Percentiles rank a stretch among this genome's conserved stretches.
Conservation (phyloP, 30 jellyfish, hydroid and myxozoan genomes). For the Calvadosia cruxmelitensis region DNA sequence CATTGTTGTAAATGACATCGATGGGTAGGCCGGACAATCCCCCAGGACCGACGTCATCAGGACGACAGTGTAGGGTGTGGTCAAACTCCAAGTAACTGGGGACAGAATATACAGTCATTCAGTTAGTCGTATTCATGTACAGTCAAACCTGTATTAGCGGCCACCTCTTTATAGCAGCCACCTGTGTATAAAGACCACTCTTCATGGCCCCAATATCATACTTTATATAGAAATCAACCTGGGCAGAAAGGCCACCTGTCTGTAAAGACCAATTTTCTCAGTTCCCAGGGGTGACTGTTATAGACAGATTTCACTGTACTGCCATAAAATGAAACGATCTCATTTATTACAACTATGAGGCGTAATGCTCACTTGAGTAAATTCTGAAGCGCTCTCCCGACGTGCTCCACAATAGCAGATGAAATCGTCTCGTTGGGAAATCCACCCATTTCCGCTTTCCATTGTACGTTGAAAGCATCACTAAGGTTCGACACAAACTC, state of each 20-base stretch:
- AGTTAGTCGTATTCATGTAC: no score
- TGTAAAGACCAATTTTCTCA: not conserved
- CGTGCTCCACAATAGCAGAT: constrained; percentile 19
- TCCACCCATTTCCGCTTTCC: constrained; percentile 33
- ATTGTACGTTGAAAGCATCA: constrained; percentile 5
- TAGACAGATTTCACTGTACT: not conserved
- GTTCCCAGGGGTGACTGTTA: not conserved
- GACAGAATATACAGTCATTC: not conserved
- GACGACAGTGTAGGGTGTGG: constrained; percentile 86
- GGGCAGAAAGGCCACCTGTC: not conserved
- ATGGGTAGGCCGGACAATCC: constrained; percentile 86
- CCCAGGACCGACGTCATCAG: constrained; percentile 60
- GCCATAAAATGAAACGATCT: not conserved
- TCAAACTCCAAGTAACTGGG: constrained; percentile 59
- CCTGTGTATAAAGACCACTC: not conserved
- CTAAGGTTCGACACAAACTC: constrained; percentile 12
- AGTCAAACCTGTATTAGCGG: not conserved
- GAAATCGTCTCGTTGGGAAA: constrained; percentile 36
- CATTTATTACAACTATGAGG: no score
- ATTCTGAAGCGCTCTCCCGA: constrained; percentile 49
- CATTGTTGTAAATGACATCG: constrained; percentile 47
- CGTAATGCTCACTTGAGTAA: constrained; percentile 37
- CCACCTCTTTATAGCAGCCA: not conserved
- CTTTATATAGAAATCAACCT: not conserved
- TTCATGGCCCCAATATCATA: not conserved